Evolutionary conservation across 2,113 vertebrate species (phyloP), one percentile per base, ranked within the genome.

Genomic region (Coreoperca whiteheadi): DNA sequence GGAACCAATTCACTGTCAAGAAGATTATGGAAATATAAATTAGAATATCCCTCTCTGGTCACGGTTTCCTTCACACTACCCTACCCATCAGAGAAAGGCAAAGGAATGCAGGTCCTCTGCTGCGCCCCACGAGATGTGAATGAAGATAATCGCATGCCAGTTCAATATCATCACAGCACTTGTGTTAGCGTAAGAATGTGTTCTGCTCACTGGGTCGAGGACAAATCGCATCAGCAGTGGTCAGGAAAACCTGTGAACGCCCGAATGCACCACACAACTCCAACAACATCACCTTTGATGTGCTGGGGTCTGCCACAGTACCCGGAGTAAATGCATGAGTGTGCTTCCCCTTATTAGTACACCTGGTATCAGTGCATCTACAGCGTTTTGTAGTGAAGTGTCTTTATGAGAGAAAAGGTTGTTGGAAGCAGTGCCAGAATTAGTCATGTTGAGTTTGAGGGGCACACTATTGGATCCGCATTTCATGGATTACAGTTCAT

Each of bases 141-240:
- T n/a, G 48, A 51, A 76, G 43, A 46, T 69, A 68, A 77, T 74
- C 21, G 11, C 41, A 32, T 59, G 82, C 50, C 88, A 85, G 51
- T 78, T 77, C 28, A 20, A 78, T 71, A 60, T 74, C 74, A 69
- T 76, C 70, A 68, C 63, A 63, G 67, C 67, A 21, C 75, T 63
- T 65, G 79, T 34, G 68, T 73, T 50, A 60, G 77, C 30, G 80
- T 65, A 28, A 39, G 41, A 84, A 70, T 78, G 43, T 81, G 63
- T 76, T 57, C 72, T 79, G 59, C 72, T 85, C 79, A 69, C 75
- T 85, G 79, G 68, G 46, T 60, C 68, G 57, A 74, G 70, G 43
- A 57, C 30, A 23, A 68, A 73, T 79, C 78, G 57, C 73, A 81
- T 89, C 77, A 74, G 81, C 64, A 66, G 32, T 70, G 75, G 69